These are phyloP conservation scores for Sceloporus tristichus DNA, from an alignment of 2,113 vertebrate genomes.

Conservation along the genomic window DNA sequence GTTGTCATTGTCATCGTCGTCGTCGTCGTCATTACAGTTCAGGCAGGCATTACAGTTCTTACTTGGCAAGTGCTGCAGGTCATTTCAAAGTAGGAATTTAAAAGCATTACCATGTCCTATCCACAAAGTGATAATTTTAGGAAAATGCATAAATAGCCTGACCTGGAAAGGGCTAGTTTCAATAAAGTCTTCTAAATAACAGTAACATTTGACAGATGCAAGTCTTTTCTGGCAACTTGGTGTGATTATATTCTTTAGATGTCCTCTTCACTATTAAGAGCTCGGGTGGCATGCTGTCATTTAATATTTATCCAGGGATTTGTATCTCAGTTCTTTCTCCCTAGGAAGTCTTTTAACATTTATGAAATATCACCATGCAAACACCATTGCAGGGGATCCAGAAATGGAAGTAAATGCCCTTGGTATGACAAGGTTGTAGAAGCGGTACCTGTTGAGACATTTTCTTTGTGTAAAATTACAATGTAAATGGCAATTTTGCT, in stretches of 20 bases:
- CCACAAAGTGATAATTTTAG: not conserved
- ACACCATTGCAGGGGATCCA: not conserved
- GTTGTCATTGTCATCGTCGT: not conserved
- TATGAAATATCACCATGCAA: conserved; percentile 24
- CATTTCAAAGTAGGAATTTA: not conserved
- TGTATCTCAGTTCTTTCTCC: not conserved
- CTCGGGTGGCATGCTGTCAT: conserved; percentile 2
- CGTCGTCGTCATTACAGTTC: no score
- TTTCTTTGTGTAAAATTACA: conserved; percentile 31
- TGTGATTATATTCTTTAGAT: conserved; percentile 13
- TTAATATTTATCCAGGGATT: conserved; percentile 34
- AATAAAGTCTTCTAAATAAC: not conserved
- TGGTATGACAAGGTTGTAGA: conserved; percentile 13
- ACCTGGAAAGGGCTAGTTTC: not conserved
- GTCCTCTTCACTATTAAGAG: conserved; percentile 28
- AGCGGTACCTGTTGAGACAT: not conserved
- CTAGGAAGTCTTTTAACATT: conserved; percentile 5
- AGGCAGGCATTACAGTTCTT: no score
- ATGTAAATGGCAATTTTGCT: conserved; percentile 5
- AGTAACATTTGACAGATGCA: not conserved
- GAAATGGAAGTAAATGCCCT: conserved; percentile 20
- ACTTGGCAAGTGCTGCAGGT: not conserved
- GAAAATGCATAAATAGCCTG: not conserved
- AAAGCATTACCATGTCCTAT: not conserved
- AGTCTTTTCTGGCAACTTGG: not conserved